These are phyloP conservation scores for Meandrina meandrites DNA, from an alignment of 92 coral and sea anemone species.

Conservation along the genomic window DNA sequence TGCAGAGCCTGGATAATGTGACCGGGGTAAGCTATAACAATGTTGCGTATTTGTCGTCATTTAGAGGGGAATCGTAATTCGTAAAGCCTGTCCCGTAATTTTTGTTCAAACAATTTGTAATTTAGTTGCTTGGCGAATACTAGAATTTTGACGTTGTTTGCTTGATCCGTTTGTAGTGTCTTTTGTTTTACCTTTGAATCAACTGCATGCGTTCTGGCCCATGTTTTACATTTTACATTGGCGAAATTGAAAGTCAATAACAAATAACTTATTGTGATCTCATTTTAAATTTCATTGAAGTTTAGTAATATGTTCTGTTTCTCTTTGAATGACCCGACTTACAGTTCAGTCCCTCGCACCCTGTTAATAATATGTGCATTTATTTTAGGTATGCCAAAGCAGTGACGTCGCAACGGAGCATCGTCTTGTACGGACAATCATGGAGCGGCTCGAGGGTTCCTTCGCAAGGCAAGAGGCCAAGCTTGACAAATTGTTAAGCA, in stretches of 20 bases:
- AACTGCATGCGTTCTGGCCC: no score
- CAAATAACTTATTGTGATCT: no score
- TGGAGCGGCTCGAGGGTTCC: background rate
- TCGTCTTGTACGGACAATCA: background rate
- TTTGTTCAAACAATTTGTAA: no score
- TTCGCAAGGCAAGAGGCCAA: background rate
- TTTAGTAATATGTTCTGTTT: no score
- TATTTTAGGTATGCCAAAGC: conserved; percentile 4
- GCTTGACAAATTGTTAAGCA: background rate
- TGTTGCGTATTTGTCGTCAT: background rate
- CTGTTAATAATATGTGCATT: background rate
- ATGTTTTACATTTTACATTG: no score
- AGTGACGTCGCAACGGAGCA: conserved; percentile 13
- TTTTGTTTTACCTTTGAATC: no score
- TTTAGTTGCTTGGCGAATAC: background rate
- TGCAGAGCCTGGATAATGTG: conserved; percentile 16
- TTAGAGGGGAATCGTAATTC: background rate
- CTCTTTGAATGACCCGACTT: background rate
- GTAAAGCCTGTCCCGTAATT: background rate
- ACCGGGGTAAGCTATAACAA: conserved; percentile 1
- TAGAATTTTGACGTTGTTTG: background rate
- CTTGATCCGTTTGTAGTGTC: no score
- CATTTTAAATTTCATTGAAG: no score
- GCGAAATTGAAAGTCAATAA: no score
- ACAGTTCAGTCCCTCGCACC: background rate